Conservation (phyloP, 2,113 vertebrate species). For the Albula glossodonta region DNA sequence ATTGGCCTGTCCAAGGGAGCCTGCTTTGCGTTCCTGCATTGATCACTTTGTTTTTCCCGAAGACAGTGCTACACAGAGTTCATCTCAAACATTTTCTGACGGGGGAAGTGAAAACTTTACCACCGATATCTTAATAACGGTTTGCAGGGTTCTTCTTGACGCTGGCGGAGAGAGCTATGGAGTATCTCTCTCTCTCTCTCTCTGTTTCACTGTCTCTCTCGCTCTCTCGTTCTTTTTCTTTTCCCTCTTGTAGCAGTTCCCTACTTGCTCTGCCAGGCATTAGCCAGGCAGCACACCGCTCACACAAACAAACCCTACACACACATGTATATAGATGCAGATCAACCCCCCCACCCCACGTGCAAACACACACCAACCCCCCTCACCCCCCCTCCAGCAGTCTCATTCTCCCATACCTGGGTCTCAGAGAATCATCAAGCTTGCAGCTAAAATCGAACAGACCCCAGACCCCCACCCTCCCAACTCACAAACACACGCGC, state of each 20-base stretch:
- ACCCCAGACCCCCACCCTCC: slow-evolving; percentile 46
- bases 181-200: slow-evolving; percentile 27
- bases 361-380: slow-evolving; percentile 10
- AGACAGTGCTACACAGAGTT: slow-evolving; percentile 92
- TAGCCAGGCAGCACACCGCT: slow-evolving; percentile 12
- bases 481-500: not conserved
- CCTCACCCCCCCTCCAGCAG: slow-evolving; percentile 13
- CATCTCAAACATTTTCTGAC: slow-evolving; percentile 82
- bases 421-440: slow-evolving; percentile 45
- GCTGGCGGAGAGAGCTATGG: slow-evolving; percentile 9
- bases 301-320: not conserved
- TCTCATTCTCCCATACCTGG: slow-evolving; percentile 56
- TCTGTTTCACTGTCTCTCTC: slow-evolving; percentile 10
- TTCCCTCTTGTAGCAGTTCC: slow-evolving; percentile 10
- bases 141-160: slow-evolving; percentile 54
- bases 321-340: not conserved
- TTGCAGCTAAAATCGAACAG: slow-evolving; percentile 62
- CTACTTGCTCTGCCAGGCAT: not conserved
- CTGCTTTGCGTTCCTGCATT: slow-evolving; percentile 90
- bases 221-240: not conserved
- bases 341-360: slow-evolving; percentile 4
- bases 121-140: slow-evolving; percentile 78
- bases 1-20: slow-evolving; percentile 97
- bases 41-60: slow-evolving; percentile 92
- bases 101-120: slow-evolving; percentile 78